Evolutionary conservation across 2,113 vertebrate species (phyloP).

Genomic region (Tretioscincus oriximinensis): DNA sequence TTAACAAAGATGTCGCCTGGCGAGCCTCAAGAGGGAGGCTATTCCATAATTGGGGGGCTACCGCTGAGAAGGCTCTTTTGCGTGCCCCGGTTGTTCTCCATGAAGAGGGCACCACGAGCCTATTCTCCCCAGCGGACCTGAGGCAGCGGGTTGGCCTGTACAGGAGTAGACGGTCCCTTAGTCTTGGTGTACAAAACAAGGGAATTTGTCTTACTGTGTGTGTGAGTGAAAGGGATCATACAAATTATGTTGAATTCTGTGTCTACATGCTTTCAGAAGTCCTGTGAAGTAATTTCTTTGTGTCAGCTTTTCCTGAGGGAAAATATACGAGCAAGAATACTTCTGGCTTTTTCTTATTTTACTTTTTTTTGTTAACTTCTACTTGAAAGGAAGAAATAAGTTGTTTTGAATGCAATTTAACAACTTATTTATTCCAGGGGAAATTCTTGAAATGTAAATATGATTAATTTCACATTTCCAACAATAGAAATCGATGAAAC

Average conservation of each 20-base stretch:
- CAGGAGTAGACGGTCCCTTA: too few relatives aligned
- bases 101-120: too few relatives aligned
- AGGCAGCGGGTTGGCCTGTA: too few relatives aligned
- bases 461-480: constrained; percentile 51
- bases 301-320: constrained; percentile 46
- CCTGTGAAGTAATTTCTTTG: constrained; percentile 55
- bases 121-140: too few relatives aligned
- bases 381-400: constrained; percentile 54
- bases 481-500: constrained; percentile 38
- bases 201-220: constrained; percentile 66
- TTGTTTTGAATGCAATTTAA: constrained; percentile 54
- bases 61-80: too few relatives aligned
- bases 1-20: too few relatives aligned
- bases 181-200: constrained; percentile 66
- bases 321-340: constrained; percentile 46
- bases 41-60: too few relatives aligned
- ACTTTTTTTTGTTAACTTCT: constrained; percentile 44
- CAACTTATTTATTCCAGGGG: constrained; percentile 56
- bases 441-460: constrained; percentile 50
- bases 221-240: constrained; percentile 58
- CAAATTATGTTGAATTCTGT: constrained; percentile 57
- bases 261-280: constrained; percentile 54
- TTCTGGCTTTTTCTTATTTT: constrained; percentile 33
- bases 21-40: too few relatives aligned
- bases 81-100: too few relatives aligned